A percentile compares a stretch with the other conserved stretches of the same genome.
Evolutionary conservation across 2,797 vertebrate genomes (phyloP).

Genomic region (Tapirus indicus): DNA sequence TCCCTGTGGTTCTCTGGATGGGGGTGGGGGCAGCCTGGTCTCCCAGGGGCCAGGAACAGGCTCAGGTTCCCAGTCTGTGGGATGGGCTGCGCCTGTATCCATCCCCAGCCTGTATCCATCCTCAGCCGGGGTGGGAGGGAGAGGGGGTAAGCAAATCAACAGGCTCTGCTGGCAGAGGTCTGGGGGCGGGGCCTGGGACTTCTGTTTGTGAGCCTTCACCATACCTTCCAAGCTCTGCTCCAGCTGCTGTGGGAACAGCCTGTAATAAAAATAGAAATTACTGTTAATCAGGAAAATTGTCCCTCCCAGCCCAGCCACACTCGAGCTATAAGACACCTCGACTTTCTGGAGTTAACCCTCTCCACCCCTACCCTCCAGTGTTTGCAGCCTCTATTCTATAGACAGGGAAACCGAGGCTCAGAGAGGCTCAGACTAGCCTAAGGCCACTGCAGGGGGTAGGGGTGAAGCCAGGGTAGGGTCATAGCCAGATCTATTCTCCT

Average conservation of each 20-base stretch:
- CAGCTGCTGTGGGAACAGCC: slow-evolving; percentile 50
- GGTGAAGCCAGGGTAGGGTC: background rate
- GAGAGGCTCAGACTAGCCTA: background rate
- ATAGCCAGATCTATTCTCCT: background rate
- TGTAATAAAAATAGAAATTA: slow-evolving; percentile 64
- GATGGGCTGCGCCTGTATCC: background rate
- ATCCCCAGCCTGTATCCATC: background rate
- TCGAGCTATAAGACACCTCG: slow-evolving; percentile 27
- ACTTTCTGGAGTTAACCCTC: background rate
- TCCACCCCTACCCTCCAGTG: background rate
- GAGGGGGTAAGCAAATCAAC: background rate
- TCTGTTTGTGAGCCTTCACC: background rate
- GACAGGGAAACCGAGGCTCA: background rate
- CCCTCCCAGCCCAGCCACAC: background rate
- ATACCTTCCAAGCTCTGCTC: background rate
- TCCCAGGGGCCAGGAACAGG: rapidly evolving
- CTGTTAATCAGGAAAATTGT: slow-evolving; percentile 37
- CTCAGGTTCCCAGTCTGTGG: background rate
- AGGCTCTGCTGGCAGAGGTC: background rate
- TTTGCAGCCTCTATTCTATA: background rate
- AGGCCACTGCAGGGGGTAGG: background rate
- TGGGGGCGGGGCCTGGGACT: background rate
- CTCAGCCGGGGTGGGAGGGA: background rate
- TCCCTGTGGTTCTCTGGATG: background rate
- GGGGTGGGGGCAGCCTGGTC: too few relatives aligned